These are phyloP conservation scores for Delichon dasypus DNA, from an alignment of 2,797 vertebrate species.

Conservation along the genomic window DNA sequence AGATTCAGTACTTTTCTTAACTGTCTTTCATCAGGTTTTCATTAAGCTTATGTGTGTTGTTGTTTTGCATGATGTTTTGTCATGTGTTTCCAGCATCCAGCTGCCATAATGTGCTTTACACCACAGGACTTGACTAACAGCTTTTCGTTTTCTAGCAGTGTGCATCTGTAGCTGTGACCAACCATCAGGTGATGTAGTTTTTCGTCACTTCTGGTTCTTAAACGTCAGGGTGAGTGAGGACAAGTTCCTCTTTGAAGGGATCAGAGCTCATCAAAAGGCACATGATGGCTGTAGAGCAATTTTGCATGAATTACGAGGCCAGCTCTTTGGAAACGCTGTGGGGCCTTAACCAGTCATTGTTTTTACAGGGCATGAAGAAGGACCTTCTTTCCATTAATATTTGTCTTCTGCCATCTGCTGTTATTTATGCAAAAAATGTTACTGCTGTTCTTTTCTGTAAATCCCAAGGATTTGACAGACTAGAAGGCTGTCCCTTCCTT, in stretches of 20 bases:
- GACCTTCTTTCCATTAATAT: not conserved
- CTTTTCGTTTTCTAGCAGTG: not conserved
- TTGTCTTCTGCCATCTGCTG: not conserved
- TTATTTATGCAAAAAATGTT: not conserved
- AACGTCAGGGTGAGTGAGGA: not conserved
- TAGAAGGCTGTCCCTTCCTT: not conserved
- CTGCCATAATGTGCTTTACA: not conserved
- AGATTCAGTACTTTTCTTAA: not conserved
- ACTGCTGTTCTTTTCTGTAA: not conserved
- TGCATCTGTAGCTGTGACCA: not conserved
- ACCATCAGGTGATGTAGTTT: not conserved
- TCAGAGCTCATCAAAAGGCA: not conserved
- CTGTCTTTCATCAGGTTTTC: constrained; percentile 36
- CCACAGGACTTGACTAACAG: not conserved
- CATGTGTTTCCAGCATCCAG: not conserved
- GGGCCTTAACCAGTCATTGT: not conserved
- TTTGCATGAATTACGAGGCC: not conserved
- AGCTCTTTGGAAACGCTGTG: not conserved
- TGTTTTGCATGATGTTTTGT: not conserved
- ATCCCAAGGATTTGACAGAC: not conserved
- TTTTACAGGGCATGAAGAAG: not conserved
- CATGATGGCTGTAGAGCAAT: not conserved
- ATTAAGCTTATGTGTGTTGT: constrained; percentile 7
- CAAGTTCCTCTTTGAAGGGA: not conserved
- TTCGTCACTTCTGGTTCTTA: not conserved